Percentiles rank a stretch among this genome's conserved stretches.
These are phyloP conservation scores for Ligdia adustata DNA, from an alignment of 2,888 invertebrate species.

Conservation along the genomic window DNA sequence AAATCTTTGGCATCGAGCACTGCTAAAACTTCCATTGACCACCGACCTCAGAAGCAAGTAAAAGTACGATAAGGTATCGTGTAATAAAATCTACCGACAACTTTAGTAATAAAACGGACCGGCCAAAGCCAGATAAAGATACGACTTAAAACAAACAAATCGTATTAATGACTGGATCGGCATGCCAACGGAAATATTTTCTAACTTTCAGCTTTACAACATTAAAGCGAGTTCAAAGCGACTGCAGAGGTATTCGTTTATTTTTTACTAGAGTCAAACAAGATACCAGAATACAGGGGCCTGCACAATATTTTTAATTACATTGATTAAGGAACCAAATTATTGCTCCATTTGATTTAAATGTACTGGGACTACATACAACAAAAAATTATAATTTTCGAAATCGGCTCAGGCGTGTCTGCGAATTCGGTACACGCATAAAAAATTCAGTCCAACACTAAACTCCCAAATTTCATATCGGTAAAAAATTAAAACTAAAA, in stretches of 20 bases:
- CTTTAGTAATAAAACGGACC: conserved; percentile 16
- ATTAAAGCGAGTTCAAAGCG: not conserved
- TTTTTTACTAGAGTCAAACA: no score
- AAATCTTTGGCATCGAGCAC: conserved; percentile 10
- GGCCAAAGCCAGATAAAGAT: conserved; percentile 8
- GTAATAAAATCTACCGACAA: conserved; percentile 7
- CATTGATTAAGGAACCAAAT: no score
- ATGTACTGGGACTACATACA: no score
- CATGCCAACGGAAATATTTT: conserved; percentile 32
- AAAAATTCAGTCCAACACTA: no score
- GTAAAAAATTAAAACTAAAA: no score
- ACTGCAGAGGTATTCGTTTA: conserved; percentile 3
- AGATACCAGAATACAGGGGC: no score
- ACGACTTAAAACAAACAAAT: conserved; percentile 26
- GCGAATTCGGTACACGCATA: no score
- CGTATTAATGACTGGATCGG: conserved; percentile 22
- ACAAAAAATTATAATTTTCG: no score
- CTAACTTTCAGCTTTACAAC: conserved; percentile 20
- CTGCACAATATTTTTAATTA: no score
- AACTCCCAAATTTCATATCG: no score
- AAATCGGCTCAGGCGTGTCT: no score
- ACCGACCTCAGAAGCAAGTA: not conserved
- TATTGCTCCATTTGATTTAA: no score
- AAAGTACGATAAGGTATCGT: conserved; percentile 2
- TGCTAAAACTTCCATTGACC: not conserved